A percentile compares a stretch with the other conserved stretches of the same genome.
These are phyloP conservation scores for Rhinophrynus dorsalis DNA, from an alignment of 2,797 vertebrate genomes.

Conservation along the genomic window DNA sequence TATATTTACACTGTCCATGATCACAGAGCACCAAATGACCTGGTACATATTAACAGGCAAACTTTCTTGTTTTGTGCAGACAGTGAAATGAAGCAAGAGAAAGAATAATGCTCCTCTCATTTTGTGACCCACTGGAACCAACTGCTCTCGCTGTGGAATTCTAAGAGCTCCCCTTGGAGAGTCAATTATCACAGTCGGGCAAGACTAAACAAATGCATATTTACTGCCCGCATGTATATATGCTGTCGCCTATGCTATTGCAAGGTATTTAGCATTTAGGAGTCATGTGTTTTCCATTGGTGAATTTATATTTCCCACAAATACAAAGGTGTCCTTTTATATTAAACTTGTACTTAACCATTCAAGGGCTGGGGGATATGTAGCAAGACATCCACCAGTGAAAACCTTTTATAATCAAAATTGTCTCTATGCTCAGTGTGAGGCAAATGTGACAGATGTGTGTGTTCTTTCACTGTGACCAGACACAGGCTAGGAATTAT, in stretches of 20 bases:
- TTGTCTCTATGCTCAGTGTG: too few species aligned
- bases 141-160: constrained; percentile 28
- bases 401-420: too few species aligned
- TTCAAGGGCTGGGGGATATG: too few species aligned
- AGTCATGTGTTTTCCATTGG: constrained; percentile 7
- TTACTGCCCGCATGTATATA: constrained; percentile 23
- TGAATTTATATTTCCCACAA: not conserved
- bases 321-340: constrained; percentile 1
- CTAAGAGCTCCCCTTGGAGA: constrained; percentile 41
- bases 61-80: constrained; percentile 38
- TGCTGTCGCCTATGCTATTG: constrained; percentile 12
- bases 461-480: too few species aligned
- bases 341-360: too few species aligned
- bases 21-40: constrained; percentile 34
- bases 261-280: constrained; percentile 10
- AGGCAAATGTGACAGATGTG: too few species aligned
- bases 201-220: constrained; percentile 48
- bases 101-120: constrained; percentile 14
- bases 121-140: constrained; percentile 34
- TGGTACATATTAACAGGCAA: constrained; percentile 41
- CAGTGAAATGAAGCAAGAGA: constrained; percentile 31
- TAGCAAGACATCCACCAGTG: too few species aligned
- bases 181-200: constrained; percentile 47
- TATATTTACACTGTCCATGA: constrained; percentile 22
- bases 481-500: too few species aligned